phyloP scores from a whole-genome alignment of 2,797 vertebrate genomes.

The Ctenochaetus hawaiiensis region DNA sequence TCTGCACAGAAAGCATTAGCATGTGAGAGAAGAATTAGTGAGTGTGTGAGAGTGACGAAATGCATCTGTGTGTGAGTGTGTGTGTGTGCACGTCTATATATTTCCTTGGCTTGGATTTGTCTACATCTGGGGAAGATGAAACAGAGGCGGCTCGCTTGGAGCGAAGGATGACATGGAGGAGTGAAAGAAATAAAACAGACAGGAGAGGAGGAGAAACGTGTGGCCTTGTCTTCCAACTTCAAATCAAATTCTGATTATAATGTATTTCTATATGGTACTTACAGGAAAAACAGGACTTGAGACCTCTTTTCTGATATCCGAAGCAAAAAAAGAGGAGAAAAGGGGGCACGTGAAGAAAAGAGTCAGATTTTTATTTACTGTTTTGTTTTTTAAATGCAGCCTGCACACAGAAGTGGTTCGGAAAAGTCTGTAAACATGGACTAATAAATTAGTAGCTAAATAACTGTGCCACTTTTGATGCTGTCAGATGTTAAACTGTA shows the following conservation, averaged over 20 bases:
- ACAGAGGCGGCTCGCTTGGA: not conserved
- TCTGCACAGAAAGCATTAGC: not conserved
- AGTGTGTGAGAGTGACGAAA: constrained; percentile 19
- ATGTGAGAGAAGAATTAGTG: constrained; percentile 9
- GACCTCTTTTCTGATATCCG: no score
- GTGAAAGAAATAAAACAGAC: constrained; percentile 31
- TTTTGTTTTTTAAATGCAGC: no score
- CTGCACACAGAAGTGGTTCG: no score
- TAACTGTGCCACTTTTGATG: no score
- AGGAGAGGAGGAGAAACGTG: not conserved
- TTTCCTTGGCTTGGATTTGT: not conserved
- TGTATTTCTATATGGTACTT: no score
- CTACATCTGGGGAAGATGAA: constrained; percentile 42
- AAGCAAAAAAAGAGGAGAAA: no score
- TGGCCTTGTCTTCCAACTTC: not conserved
- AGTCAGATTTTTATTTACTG: no score
- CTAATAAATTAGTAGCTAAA: no score
- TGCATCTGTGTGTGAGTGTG: not conserved
- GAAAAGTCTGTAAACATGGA: no score
- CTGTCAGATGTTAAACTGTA: no score
- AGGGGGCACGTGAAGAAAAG: no score
- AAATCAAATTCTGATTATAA: not conserved
- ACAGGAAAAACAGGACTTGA: no score
- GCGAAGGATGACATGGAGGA: constrained; percentile 14
- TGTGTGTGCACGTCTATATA: not conserved